These are phyloP conservation scores for Vanessa atalanta DNA, from an alignment of 1,140 invertebrate genomes.

Conservation along the genomic window DNA sequence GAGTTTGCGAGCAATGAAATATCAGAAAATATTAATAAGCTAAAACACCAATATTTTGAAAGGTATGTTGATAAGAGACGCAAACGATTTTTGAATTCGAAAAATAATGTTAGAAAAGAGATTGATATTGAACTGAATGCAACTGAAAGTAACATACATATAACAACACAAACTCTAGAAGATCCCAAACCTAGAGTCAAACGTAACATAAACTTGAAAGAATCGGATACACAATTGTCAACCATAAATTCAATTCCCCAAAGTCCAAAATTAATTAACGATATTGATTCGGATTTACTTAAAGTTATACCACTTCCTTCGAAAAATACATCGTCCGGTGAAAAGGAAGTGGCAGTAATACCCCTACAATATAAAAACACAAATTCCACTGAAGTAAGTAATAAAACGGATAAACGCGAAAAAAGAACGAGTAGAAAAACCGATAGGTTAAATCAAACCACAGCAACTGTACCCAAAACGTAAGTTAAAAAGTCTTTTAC, in stretches of 20 bases:
- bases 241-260: constrained; percentile 44
- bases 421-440: constrained; percentile 80
- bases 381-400: constrained; percentile 67
- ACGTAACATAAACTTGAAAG: constrained; percentile 58
- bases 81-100: constrained; percentile 66
- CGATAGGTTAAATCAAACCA: constrained; percentile 79
- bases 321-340: constrained; percentile 40
- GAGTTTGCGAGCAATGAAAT: constrained; percentile 46
- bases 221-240: constrained; percentile 53
- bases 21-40: constrained; percentile 65
- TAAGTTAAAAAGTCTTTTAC: constrained; percentile 44
- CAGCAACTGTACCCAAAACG: constrained; percentile 78
- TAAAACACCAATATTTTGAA: constrained; percentile 77
- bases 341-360: constrained; percentile 58
- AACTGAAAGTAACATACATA: constrained; percentile 49
- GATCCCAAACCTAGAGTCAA: constrained; percentile 51
- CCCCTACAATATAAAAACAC: constrained; percentile 64
- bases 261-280: constrained; percentile 45
- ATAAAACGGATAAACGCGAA: constrained; percentile 70
- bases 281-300: constrained; percentile 52
- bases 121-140: constrained; percentile 55
- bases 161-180: constrained; percentile 36
- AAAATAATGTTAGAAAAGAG: constrained; percentile 51
- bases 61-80: constrained; percentile 71
- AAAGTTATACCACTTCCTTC: constrained; percentile 65